A percentile compares a stretch with the other conserved stretches of the same genome.
phyloP scores from a whole-genome alignment of 2,888 invertebrate species.

The Molorchus minor region DNA sequence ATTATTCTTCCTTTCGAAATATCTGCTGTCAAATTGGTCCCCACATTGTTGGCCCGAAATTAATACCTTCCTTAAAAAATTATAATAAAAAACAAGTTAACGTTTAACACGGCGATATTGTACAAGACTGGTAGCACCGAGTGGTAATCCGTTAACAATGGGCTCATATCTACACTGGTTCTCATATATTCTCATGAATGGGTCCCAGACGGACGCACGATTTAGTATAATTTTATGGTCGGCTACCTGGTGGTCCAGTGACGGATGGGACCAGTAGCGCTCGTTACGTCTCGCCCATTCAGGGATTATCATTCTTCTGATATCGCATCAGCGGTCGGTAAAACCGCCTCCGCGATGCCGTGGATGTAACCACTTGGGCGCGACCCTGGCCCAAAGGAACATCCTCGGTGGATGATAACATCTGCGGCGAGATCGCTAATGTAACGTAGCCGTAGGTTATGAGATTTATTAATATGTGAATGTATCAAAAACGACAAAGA shows the following conservation, averaged over 20 bases:
- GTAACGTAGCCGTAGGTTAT: background rate
- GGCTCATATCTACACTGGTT: slow-evolving; percentile 60
- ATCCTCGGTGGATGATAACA: slow-evolving; percentile 9
- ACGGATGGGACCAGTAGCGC: slow-evolving; percentile 61
- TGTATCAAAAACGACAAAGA: background rate
- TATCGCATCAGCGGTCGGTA: slow-evolving; percentile 50
- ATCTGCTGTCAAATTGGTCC: slow-evolving; percentile 15
- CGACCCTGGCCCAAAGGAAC: slow-evolving; percentile 11
- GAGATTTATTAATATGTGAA: background rate
- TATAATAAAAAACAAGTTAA: slow-evolving; percentile 34
- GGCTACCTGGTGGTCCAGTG: slow-evolving; percentile 62
- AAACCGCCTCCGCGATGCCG: slow-evolving; percentile 22
- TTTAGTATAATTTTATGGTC: slow-evolving; percentile 63
- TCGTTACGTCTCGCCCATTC: slow-evolving; percentile 59
- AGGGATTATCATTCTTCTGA: slow-evolving; percentile 59
- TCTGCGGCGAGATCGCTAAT: slow-evolving; percentile 18
- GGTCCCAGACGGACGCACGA: slow-evolving; percentile 58
- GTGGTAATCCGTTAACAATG: slow-evolving; percentile 61
- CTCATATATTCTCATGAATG: slow-evolving; percentile 61
- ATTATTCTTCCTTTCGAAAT: slow-evolving; percentile 18
- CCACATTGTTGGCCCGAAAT: slow-evolving; percentile 19
- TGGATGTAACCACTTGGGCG: slow-evolving; percentile 12
- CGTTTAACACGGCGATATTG: slow-evolving; percentile 41
- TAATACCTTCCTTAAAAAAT: slow-evolving; percentile 28
- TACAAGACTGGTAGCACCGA: slow-evolving; percentile 60